Conservation (phyloP, 1,140 invertebrate genomes). For the Procambarus clarkii region DNA sequence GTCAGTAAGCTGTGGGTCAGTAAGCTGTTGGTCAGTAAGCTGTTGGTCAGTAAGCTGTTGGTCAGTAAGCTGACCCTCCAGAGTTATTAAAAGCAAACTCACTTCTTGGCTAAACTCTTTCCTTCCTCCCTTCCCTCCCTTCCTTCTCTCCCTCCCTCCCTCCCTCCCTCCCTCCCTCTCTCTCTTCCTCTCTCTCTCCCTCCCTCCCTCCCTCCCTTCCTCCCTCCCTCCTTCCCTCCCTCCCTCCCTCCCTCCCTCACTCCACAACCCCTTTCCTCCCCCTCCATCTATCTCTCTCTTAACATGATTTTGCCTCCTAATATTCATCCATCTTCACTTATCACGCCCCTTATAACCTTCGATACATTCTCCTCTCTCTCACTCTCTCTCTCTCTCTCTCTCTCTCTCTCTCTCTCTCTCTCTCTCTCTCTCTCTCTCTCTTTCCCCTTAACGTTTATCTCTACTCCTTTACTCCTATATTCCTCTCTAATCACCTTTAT, state of each 20-base stretch:
- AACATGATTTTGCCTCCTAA: neutral
- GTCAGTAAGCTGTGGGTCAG: too few species aligned
- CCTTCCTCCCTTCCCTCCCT: neutral
- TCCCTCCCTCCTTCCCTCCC: neutral
- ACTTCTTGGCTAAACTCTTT: too few species aligned
- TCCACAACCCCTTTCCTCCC: too few species aligned
- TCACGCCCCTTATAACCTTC: neutral
- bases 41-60: too few species aligned
- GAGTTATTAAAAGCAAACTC: too few species aligned
- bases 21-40: too few species aligned
- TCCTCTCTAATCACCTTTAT: too few species aligned
- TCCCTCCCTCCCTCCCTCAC: neutral
- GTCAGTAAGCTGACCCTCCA: too few species aligned
- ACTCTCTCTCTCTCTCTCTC: too few species aligned
- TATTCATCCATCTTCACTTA: neutral
- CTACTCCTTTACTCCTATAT: too few species aligned
- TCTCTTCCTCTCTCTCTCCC: neutral
- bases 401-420: too few species aligned
- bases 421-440: neutral
- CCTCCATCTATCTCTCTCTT: neutral
- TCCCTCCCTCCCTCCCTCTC: neutral
- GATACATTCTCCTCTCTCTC: neutral
- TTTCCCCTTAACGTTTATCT: neutral
- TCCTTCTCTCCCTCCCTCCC: neutral
- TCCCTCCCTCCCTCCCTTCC: neutral